These are phyloP conservation scores for Gobiocypris rarus DNA, from an alignment of 2,113 vertebrate species.

Conservation along the genomic window DNA sequence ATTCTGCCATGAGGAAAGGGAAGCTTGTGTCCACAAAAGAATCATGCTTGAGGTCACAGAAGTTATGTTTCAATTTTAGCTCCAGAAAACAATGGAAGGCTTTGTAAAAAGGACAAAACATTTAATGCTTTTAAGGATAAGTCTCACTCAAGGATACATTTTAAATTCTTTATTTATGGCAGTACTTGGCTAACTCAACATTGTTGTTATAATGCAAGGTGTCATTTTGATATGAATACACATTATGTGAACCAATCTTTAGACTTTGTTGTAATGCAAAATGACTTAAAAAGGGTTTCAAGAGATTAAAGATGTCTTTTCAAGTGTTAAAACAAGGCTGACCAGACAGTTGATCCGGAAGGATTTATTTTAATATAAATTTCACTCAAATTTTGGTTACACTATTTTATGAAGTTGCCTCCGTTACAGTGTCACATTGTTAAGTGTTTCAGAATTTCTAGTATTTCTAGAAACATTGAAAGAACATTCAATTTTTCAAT, in stretches of 20 bases:
- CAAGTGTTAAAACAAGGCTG: not conserved
- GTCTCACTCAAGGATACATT: not conserved
- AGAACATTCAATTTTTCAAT: too few species aligned
- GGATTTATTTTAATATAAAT: too few species aligned
- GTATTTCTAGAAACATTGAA: not conserved
- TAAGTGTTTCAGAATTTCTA: too few species aligned
- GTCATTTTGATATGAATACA: not conserved
- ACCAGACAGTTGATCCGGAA: not conserved
- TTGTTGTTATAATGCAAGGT: not conserved
- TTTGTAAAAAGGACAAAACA: constrained; percentile 23
- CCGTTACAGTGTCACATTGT: too few species aligned
- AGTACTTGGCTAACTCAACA: not conserved
- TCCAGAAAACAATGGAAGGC: not conserved
- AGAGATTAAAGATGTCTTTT: not conserved
- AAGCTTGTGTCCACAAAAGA: not conserved
- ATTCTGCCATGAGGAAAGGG: not conserved
- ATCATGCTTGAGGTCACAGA: not conserved
- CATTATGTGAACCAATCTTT: not conserved
- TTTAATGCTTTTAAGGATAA: constrained; percentile 4
- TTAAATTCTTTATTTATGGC: not conserved
- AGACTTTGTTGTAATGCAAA: not conserved
- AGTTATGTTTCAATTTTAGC: constrained; percentile 13
- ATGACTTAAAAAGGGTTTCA: not conserved
- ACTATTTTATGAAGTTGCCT: too few species aligned
- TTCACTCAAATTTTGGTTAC: too few species aligned